These are phyloP conservation scores for Cottus gobio DNA, from an alignment of 2,113 vertebrate genomes.

Conservation along the genomic window DNA sequence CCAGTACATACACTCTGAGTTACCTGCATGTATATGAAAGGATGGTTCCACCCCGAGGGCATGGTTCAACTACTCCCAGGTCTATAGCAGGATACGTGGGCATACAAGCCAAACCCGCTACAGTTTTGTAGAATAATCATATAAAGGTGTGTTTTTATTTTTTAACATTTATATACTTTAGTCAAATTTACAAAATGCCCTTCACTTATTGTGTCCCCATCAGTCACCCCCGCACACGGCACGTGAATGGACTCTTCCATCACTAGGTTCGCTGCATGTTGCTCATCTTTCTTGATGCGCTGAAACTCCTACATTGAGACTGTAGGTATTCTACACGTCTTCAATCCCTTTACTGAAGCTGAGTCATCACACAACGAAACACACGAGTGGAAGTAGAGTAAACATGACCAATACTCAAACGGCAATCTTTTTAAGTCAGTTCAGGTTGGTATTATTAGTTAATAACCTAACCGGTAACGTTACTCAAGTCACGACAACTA, in stretches of 20 bases:
- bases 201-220: too few species aligned
- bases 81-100: not conserved
- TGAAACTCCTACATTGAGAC: not conserved
- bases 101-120: not conserved
- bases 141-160: not conserved
- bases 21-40: not conserved
- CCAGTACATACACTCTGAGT: not conserved
- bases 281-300: not conserved
- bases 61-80: not conserved
- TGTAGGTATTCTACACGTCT: not conserved
- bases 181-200: not conserved
- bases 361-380: not conserved
- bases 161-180: not conserved
- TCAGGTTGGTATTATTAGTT: not conserved
- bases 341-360: not conserved
- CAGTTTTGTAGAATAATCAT: not conserved
- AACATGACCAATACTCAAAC: not conserved
- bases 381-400: not conserved
- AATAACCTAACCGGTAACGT: not conserved
- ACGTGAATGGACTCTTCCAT: not conserved
- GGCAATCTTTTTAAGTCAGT: not conserved
- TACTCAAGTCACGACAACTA: too few species aligned
- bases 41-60: too few species aligned
- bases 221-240: not conserved
- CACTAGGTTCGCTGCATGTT: not conserved